Base-by-base conservation (phyloP, 2,113 vertebrate species). In the Nibea albiflora region DNA sequence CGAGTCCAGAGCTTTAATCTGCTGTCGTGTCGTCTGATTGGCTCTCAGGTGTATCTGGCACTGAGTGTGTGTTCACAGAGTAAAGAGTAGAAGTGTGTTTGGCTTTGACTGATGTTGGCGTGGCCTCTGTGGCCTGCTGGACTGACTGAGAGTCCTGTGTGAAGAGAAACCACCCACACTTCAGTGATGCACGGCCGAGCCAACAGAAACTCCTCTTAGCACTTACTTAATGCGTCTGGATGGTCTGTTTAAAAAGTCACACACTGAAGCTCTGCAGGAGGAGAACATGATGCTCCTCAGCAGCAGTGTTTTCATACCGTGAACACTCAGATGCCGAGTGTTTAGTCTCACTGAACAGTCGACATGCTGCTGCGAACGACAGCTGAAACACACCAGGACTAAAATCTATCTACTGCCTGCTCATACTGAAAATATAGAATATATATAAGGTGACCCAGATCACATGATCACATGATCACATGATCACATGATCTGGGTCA, bases 151-250 rank as follows among this genome's bases (percentile, higher is more conserved):
- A 15, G 62, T 64, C 62, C 62, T 64, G 39, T 63, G 7, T 46
- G 62, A 8, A 24, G 62, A 65, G 42, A 65, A 65, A 65, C 62
- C 62, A 47, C 62, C 62, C 62, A 47, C 42, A 26, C 62, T 65
- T 26, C 42, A 65, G 62, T 1, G 42, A 65, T 47, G 39, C 39
- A 0, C n/a, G 24, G 62, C 39, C 4, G 62, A 65, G 62, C 42
- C 62, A 65, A 65, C 62, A 65, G 62, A 65, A 65, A 65, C 62
- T 46, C 39, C n/a, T 64, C 62, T 15, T 24, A 64, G 62, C 62
- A 46, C 62, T 64, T 44, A 46, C 31, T 64, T 46, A 22, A 64
- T 46, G 61, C 12, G 39, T 64, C 61, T 44, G 39, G 61, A 64
- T 16, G 61, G 20, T 44, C 5, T 42, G 61, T 63, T 62, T 42